Percentiles rank a stretch among this genome's conserved stretches.
phyloP scores from a whole-genome alignment of 2,888 invertebrate genomes.

The Salticus scenicus region DNA sequence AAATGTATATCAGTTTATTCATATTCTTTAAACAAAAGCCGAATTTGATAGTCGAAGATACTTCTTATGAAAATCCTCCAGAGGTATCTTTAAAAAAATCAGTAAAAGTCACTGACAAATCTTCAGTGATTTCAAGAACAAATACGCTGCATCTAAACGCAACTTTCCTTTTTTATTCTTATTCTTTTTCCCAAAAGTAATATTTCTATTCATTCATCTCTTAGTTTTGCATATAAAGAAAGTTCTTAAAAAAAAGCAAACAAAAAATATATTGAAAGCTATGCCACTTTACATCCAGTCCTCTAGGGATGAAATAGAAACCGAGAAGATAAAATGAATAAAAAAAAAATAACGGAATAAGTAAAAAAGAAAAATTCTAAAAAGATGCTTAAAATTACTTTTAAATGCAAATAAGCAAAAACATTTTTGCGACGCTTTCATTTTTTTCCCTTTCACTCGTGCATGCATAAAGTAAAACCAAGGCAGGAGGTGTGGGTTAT shows the following conservation, averaged over 20 bases:
- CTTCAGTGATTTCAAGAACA: background rate
- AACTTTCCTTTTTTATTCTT: too few species aligned
- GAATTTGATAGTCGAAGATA: too few species aligned
- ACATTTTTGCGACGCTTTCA: constrained; percentile 15
- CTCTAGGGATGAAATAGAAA: background rate
- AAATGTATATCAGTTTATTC: too few species aligned
- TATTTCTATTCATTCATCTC: background rate
- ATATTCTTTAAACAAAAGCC: too few species aligned
- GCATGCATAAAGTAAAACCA: background rate
- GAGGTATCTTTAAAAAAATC: background rate
- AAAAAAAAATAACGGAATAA: background rate
- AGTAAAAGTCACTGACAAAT: background rate
- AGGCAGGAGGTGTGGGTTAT: too few species aligned
- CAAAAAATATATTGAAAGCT: background rate
- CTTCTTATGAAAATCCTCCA: too few species aligned
- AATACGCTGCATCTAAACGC: background rate
- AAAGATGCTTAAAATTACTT: constrained; percentile 25
- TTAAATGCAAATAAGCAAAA: constrained; percentile 28
- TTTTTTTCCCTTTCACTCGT: background rate
- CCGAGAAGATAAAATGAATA: background rate
- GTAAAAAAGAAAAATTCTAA: background rate
- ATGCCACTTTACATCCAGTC: background rate
- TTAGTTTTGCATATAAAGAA: too few species aligned
- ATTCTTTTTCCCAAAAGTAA: background rate
- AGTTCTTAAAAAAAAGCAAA: constrained; percentile 2